phyloP scores from a whole-genome alignment of 2,113 vertebrate species.

The Accipiter virgatus region DNA sequence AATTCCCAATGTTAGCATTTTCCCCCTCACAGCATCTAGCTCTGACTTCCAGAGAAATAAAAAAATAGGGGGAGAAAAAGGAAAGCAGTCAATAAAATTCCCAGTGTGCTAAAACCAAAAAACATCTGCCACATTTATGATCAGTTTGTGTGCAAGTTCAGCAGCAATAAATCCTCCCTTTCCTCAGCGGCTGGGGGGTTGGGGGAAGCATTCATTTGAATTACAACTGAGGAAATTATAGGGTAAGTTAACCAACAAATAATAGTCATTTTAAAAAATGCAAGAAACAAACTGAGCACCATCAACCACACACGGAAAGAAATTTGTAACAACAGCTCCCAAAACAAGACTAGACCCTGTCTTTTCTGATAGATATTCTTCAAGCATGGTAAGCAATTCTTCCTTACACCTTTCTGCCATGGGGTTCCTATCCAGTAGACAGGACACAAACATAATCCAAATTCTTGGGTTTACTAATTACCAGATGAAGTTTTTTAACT shows the following conservation, averaged over 20 bases:
- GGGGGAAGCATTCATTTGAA: not conserved
- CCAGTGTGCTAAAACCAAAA: constrained; percentile 46
- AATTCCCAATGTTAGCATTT: constrained; percentile 39
- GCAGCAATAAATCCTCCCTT: constrained; percentile 50
- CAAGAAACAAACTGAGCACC: not conserved
- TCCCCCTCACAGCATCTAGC: not conserved
- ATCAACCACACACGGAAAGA: not conserved
- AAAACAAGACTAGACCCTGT: not conserved
- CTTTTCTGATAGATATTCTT: not conserved
- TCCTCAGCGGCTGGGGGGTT: constrained; percentile 26
- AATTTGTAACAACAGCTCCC: not conserved
- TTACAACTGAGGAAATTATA: constrained; percentile 26
- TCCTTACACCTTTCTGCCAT: not conserved
- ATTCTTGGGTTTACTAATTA: not conserved
- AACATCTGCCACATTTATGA: constrained; percentile 67
- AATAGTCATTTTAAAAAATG: not conserved
- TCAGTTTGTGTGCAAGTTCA: constrained; percentile 36
- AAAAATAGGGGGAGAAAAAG: not conserved
- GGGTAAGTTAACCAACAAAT: constrained; percentile 13
- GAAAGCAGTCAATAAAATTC: constrained; percentile 49
- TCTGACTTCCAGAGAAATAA: not conserved
- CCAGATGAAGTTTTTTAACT: not conserved
- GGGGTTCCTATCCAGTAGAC: not conserved
- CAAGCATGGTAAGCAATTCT: not conserved
- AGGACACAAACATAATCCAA: not conserved